A percentile compares a stretch with the other conserved stretches of the same genome.
These are phyloP conservation scores for Mastomys coucha DNA, from an alignment of 2,113 vertebrate genomes.

Conservation along the genomic window DNA sequence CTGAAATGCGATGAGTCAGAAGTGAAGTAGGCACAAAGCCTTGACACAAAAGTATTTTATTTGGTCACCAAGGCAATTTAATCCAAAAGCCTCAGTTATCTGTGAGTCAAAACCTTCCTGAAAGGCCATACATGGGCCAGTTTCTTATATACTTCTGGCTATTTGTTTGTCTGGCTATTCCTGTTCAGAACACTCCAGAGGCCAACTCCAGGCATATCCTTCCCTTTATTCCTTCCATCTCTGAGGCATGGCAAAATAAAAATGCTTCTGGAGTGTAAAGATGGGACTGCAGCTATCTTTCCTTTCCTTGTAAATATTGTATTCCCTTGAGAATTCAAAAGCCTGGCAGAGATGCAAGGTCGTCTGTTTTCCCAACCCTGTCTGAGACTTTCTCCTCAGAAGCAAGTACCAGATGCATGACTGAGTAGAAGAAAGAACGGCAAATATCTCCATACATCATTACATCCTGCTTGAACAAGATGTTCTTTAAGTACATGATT, in stretches of 20 bases:
- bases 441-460: neutral
- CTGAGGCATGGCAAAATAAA: neutral
- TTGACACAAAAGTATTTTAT: neutral
- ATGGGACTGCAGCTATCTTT: neutral
- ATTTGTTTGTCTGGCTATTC: neutral
- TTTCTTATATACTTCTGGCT: neutral
- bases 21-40: rapidly evolving
- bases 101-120: neutral
- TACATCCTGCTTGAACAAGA: neutral
- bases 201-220: neutral
- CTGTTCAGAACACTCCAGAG: neutral
- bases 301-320: constrained; percentile 24
- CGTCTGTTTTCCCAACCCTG: neutral
- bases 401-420: neutral
- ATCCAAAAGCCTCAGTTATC: neutral
- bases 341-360: neutral
- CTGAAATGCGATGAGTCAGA: neutral
- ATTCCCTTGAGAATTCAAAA: neutral
- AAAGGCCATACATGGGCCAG: rapidly evolving
- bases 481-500: neutral
- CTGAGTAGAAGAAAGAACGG: neutral
- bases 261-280: neutral
- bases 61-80: neutral
- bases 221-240: neutral
- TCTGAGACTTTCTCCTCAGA: neutral